Base-by-base conservation (phyloP, 2,888 invertebrate species). In the Amphipoea oculea region DNA sequence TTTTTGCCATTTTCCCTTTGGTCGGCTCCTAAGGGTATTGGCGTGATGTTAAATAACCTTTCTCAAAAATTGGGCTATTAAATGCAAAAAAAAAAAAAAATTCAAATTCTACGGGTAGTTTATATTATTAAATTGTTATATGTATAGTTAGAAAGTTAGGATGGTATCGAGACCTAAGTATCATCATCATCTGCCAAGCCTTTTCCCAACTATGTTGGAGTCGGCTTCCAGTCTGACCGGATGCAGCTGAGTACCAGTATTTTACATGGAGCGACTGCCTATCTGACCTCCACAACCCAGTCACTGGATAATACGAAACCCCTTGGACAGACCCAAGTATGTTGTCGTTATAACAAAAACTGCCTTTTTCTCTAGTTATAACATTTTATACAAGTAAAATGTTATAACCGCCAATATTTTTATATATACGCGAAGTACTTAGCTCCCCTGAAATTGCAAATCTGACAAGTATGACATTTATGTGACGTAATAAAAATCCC, bases 401-500 rank as follows among this genome's bases (percentile, higher is more conserved):
- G 20, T 45, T 23, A 72, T 7, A 29, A 36, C 9, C 17, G 17
- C 2, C 45, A 76, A 57, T n/a, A 60, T 45, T 75, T 74, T 29
- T 9, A 51, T 29, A 17, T 20, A 65, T 4, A 2, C 42, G 2
- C 9, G 12, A 78, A 42, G 11, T 66, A 11, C 79, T 45, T 67
- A 40, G 14, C 48, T 17, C 17, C n/a, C 40, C 20, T 45, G 6
- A 66, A 51, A 67, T 68, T 73, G 17, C 4, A 45, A 69, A 73
- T 86, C 72, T 69, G 74, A 62, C 71, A 45, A 29, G 9, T 17
- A 70, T 68, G 84, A 86, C 84, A 75, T 78, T 84, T 72, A 75
- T 83, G 54, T 66, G 74, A 84, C n/a, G 69, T 86, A 75, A 84
- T 86, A 84, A 78, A 71, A 72, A 66, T 29, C 42, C 23, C 36